phyloP scores from a whole-genome alignment of 2,797 vertebrate genomes.

The Otolemur crassicaudatus region DNA sequence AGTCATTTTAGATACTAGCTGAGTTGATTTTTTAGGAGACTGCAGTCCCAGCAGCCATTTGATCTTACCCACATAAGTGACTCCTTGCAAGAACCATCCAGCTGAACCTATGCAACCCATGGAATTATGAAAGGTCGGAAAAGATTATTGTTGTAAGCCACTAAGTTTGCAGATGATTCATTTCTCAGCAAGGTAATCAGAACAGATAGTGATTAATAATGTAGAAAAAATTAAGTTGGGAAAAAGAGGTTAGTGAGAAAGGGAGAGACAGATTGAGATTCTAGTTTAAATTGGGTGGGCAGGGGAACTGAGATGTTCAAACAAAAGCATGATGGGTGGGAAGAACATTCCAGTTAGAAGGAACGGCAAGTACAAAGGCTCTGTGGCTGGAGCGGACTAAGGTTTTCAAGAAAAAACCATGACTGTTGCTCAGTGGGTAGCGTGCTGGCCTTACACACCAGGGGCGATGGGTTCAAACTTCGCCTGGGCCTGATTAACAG shows the following conservation, averaged over 20 bases:
- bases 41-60: neutral
- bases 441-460: too few species aligned
- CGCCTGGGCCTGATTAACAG: too few species aligned
- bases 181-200: neutral
- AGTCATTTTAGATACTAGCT: constrained; percentile 1
- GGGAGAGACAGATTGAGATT: neutral
- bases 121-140: neutral
- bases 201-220: neutral
- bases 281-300: neutral
- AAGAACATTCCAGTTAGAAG: constrained; percentile 26
- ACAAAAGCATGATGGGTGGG: neutral
- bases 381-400: neutral
- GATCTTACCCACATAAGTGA: neutral
- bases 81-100: neutral
- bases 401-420: neutral
- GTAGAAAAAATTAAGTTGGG: neutral
- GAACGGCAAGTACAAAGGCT: neutral
- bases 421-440: neutral
- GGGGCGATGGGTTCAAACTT: too few species aligned
- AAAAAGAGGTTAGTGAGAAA: neutral
- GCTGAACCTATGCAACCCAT: neutral
- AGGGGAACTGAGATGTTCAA: neutral
- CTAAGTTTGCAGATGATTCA: neutral
- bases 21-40: neutral
- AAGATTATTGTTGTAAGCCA: neutral